Base-by-base conservation (phyloP, 1,140 invertebrate genomes). In the Drosophila micromelanica region DNA sequence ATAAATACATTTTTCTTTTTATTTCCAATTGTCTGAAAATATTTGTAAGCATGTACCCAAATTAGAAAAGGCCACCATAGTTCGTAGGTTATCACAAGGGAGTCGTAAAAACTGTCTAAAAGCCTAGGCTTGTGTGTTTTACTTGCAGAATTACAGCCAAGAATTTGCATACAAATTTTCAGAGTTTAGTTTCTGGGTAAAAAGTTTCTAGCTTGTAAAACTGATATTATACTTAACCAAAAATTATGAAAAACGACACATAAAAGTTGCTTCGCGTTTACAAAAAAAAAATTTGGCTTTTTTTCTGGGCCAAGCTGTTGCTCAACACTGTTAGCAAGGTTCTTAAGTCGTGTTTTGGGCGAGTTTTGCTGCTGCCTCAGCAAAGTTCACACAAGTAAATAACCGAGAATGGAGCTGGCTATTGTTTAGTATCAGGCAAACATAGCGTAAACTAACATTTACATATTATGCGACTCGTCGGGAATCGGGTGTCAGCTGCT, bases 341-440 rank as follows among this genome's bases (percentile, higher is more conserved):
- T 60, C 55, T 54, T 67, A 30, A 67, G 70, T 40, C 40, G 11
- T 54, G 43, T 51, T 51, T 72, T 49, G 15, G 49, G 40, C 11
- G 1, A 32, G 52, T 17, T 62, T 62, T 43, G 54, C 13, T 76
- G 70, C 80, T 80, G 80, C 40, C 81, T 81, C 82, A 78, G 74
- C 81, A 87, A 54, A 56, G 27, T 56, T 60, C 57, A 48, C 65
- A 54, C 35, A 56, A 40, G 62, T 51, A 71, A 55, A 45, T 13
- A 48, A 15, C 45, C 43, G 43, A 61, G 63, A 60, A 54, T 62
- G 59, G 56, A 27, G 32, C 43, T 7, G 30, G 62, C 69, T 70
- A 81, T 86, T 86, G 73, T 80, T 80, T 77, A 80, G 81, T 74
- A 75, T 77, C 62, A 48, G 56, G 49, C 59, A 51, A 15, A 35